These are phyloP conservation scores for Clanis bilineata DNA, from an alignment of 2,888 invertebrate genomes.

Conservation along the genomic window DNA sequence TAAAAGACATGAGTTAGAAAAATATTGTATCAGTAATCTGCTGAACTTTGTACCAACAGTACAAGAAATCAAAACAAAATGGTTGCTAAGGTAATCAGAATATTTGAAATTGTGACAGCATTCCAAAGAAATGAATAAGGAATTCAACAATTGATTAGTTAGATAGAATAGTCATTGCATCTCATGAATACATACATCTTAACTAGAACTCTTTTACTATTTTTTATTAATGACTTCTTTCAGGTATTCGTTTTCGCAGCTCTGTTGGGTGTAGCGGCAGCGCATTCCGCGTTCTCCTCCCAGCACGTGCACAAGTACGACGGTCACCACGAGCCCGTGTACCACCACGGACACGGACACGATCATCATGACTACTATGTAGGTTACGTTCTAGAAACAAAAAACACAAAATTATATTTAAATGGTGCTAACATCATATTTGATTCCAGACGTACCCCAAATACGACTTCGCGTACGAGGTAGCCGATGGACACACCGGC, in stretches of 20 bases:
- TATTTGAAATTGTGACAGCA: background rate
- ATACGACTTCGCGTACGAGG: slow-evolving; percentile 61
- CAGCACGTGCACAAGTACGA: slow-evolving; percentile 41
- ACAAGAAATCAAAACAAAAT: slow-evolving; percentile 27
- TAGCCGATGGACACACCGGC: slow-evolving; percentile 64
- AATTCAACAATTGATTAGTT: no score
- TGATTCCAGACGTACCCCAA: slow-evolving; percentile 42
- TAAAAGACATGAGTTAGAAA: slow-evolving; percentile 33
- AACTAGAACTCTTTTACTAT: no score
- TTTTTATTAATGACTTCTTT: slow-evolving; percentile 7
- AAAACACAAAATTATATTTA: no score
- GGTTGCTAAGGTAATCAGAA: slow-evolving; percentile 34
- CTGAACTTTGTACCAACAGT: slow-evolving; percentile 21
- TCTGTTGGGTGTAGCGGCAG: slow-evolving; percentile 27
- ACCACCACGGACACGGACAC: slow-evolving; percentile 26
- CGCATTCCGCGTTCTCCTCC: slow-evolving; percentile 38
- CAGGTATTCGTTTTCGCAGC: slow-evolving; percentile 22
- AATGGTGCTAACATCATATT: background rate
- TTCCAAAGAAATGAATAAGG: background rate
- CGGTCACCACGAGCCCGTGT: slow-evolving; percentile 36
- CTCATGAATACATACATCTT: no score
- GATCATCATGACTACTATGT: slow-evolving; percentile 35
- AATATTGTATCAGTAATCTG: slow-evolving; percentile 34
- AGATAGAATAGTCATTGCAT: background rate
- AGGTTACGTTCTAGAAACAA: slow-evolving; percentile 17